These are phyloP conservation scores for Alectura lathami DNA, from an alignment of 2,113 vertebrate species.

Conservation along the genomic window DNA sequence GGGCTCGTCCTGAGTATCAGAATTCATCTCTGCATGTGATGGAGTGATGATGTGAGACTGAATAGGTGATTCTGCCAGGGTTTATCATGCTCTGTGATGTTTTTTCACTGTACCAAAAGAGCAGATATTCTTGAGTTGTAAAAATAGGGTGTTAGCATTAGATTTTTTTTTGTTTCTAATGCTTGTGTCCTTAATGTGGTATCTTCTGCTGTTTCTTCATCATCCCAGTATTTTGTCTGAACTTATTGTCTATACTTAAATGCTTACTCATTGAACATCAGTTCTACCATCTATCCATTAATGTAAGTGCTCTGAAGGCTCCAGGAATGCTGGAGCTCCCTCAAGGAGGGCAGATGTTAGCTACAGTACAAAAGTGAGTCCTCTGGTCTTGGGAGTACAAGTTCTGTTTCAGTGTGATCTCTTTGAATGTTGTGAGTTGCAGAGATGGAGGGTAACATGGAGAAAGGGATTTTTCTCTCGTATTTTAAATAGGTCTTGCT, in stretches of 20 bases:
- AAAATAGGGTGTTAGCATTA: not conserved
- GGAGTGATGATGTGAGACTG: not conserved
- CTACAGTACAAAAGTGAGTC: not conserved
- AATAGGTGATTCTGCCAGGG: not conserved
- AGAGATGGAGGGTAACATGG: not conserved
- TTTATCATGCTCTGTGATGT: not conserved
- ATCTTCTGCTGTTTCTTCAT: not conserved
- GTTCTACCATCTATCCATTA: not conserved
- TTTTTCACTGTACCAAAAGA: not conserved
- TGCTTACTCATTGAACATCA: not conserved
- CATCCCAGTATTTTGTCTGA: not conserved
- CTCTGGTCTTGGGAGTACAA: not conserved
- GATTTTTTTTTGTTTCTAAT: not conserved
- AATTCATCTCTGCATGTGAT: no score
- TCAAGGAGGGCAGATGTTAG: not conserved
- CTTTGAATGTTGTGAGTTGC: not conserved
- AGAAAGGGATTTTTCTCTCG: not conserved
- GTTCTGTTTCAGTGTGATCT: not conserved
- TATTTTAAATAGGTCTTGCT: not conserved
- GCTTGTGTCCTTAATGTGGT: not conserved
- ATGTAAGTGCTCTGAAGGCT: not conserved
- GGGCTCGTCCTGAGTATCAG: not conserved
- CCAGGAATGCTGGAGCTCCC: not conserved
- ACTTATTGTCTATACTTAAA: not conserved
- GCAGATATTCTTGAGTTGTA: not conserved